Base-by-base conservation (phyloP, 1,140 invertebrate genomes). In the Microplitis mediator region DNA sequence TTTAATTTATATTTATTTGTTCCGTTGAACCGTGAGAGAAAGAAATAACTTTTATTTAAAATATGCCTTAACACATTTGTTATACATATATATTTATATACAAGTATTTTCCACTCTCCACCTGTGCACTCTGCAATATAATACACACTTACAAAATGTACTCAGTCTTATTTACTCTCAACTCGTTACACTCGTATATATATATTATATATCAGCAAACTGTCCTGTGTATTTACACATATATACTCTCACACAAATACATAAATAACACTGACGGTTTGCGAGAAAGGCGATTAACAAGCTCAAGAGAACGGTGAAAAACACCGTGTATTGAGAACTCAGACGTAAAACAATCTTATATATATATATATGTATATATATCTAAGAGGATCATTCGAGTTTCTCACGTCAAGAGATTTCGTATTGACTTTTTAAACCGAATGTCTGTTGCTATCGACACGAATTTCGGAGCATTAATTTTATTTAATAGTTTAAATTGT, bases 241-340 rank as follows among this genome's bases (percentile, higher is more conserved):
- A 31, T 5, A 39, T 6, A 34, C n/a, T 9, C 32, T 9, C 8
- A n/a, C 16, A 9, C n/a, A 64, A 9, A 9, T 36, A n/a, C 11
- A 39, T n/a, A 64, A n/a, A 64, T 45, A 36, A 6, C 11, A 45
- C 39, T 45, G 50, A n/a, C 34, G 45, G 11, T 67, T 54, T 50
- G 34, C 50, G 65, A 67, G 65, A 54, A 67, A 67, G 65, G 65
- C 1, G 65, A 67, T 67, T 67, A 67, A 67, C 65, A 14, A 54
- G 65, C 51, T n/a, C 6, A 54, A 39, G 51, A 67, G 65, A 67
- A 67, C 31, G 51, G n/a, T 14, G 31, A 23, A 35, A 51, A 51
- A 36, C 31, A 34, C 50, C 23, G 23, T 23, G 23, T 23, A 23
- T 23, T 23, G 23, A 23, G 23, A 23, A 23, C 23, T 23, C 23